Evolutionary conservation across 2,888 invertebrate genomes (phyloP), one percentile per base, ranked within the genome.

Genomic region (Lasioglossum zephyrum): DNA sequence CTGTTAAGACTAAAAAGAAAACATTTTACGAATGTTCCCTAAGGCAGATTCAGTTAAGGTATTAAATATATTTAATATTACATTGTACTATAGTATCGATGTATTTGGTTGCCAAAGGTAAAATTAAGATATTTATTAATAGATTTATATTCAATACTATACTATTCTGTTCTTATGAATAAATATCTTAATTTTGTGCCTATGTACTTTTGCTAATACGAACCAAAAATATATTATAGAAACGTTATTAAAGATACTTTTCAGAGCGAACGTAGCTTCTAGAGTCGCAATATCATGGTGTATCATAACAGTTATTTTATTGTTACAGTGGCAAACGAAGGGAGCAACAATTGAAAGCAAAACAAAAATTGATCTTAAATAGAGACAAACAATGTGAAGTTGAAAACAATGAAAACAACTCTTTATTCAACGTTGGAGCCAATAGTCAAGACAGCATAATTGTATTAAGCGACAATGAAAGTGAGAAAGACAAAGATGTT

Each of bases 391-490:
- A 44, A 16, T n/a, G 8, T 53, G 49, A n/a, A 4, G 4, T 16
- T 1, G 9, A 4, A 11, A 73, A 73, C 0, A 73, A 36, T 36
- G 41, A 39, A 53, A 57, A 70, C 11, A 22, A n/a, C 4, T 4
- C 18, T 13, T 60, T 69, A 0, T 31, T 41, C 1, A 63, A 63
- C 0, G 2, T 13, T 22, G 26, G 5, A 22, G 22, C 57, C 36
- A 49, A 77, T 26, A 26, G 31, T 2, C 77, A 49, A 66, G 88
- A 92, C 31, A 91, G 87, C 22, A 4, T 92, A 49, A 91, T 92
- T 73, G 26, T 91, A 74, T 75, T 92, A 73, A 92, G 90, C 22
- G 92, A 92, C 53, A 90, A 82, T 49, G 89, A 88, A 81, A 75
- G 16, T 22, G 85, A 83, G 13, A 41, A 73, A 4, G 1, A 78